Evolutionary conservation across 2,113 vertebrate species (phyloP).

Genomic region (Notothenia coriiceps): DNA sequence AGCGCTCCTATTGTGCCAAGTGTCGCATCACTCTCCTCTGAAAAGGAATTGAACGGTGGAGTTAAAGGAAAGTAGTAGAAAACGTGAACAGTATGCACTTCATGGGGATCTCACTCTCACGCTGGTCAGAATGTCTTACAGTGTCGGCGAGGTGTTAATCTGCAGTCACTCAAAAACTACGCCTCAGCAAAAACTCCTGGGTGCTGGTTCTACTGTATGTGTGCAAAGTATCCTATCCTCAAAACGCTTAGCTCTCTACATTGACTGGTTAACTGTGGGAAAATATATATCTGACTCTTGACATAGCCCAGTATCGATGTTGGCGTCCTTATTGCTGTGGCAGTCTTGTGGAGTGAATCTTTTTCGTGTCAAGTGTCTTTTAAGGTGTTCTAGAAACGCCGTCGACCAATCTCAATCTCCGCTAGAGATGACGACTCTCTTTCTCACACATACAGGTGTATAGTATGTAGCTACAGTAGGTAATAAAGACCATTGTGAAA

Average conservation of each 20-base stretch:
- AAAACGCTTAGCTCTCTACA: slow-evolving; percentile 71
- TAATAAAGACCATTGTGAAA: slow-evolving; percentile 83
- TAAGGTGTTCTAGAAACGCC: slow-evolving; percentile 76
- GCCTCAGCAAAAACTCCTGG: slow-evolving; percentile 50
- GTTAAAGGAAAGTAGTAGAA: slow-evolving; percentile 21
- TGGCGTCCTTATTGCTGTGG: slow-evolving; percentile 81
- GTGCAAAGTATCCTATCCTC: slow-evolving; percentile 44
- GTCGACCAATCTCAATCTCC: slow-evolving; percentile 71
- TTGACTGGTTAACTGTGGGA: slow-evolving; percentile 80
- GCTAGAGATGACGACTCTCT: slow-evolving; percentile 59
- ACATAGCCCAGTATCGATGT: slow-evolving; percentile 81
- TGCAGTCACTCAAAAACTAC: slow-evolving; percentile 29
- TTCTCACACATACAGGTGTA: slow-evolving; percentile 72
- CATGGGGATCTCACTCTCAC: slow-evolving; percentile 60
- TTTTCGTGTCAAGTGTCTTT: slow-evolving; percentile 82
- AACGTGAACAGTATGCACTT: slow-evolving; percentile 63
- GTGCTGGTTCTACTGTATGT: slow-evolving; percentile 44
- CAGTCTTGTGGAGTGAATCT: slow-evolving; percentile 81
- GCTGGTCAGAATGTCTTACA: slow-evolving; percentile 53
- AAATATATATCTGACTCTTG: slow-evolving; percentile 74
- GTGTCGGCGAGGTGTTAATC: slow-evolving; percentile 53
- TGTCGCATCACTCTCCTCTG: slow-evolving; percentile 55
- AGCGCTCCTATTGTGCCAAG: slow-evolving; percentile 71
- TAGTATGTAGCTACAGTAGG: slow-evolving; percentile 83
- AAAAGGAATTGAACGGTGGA: slow-evolving; percentile 63